Evolutionary conservation across 2,113 vertebrate genomes (phyloP).

Genomic region (Neomonachus schauinslandi): DNA sequence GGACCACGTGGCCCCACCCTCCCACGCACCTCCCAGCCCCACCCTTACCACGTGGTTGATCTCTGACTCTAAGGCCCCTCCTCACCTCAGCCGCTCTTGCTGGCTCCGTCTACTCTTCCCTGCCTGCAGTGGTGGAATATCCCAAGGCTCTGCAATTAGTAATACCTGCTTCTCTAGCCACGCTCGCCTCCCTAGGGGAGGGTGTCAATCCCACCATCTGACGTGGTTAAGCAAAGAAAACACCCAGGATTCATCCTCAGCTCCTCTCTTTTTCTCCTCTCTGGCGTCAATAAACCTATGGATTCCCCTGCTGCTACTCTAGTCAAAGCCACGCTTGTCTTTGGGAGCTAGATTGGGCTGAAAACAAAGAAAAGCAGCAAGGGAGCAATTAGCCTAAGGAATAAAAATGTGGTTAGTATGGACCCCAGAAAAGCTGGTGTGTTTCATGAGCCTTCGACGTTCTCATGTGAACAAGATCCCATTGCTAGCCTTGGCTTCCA

Average conservation of each 20-base stretch:
- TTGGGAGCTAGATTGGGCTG: not conserved
- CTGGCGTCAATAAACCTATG: not conserved
- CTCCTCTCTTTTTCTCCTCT: not conserved
- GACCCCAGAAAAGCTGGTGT: not conserved
- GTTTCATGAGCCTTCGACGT: not conserved
- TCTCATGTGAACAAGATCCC: conserved; percentile 16
- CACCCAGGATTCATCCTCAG: not conserved
- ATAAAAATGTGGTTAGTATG: not conserved
- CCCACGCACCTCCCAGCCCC: not conserved
- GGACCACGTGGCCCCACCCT: not conserved
- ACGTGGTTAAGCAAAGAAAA: not conserved
- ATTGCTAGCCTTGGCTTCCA: not conserved
- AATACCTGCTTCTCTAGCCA: not conserved
- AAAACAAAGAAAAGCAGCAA: not conserved
- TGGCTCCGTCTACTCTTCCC: no score
- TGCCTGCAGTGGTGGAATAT: no score
- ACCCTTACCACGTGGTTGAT: not conserved
- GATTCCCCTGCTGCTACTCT: not conserved
- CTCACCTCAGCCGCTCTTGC: not conserved
- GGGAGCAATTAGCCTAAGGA: not conserved
- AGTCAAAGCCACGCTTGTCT: not conserved
- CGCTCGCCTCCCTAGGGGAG: not conserved
- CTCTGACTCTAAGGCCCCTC: not conserved
- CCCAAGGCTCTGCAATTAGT: not conserved
- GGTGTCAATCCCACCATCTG: not conserved